Evolutionary conservation across 1,140 invertebrate genomes (phyloP), one percentile per base, ranked within the genome.

Genomic region (Grapholita molesta): DNA sequence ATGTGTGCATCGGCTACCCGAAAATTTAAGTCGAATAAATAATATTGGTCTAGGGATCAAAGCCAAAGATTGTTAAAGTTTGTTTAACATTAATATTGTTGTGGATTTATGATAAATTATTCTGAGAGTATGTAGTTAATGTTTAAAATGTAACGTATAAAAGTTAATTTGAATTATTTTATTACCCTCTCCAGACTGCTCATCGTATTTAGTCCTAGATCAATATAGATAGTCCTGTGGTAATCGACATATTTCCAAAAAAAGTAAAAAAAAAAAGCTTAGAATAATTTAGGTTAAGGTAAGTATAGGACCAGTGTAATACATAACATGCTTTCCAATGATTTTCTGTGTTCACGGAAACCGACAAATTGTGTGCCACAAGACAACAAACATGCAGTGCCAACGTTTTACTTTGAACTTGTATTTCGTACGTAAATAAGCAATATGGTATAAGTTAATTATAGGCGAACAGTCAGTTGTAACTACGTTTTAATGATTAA

Each of bases 21-120:
- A 79, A 85, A 87, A 78, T 76, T 79, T 81, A 84, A 85, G 84
- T 90, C 84, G 82, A 88, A 83, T 87, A 86, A 84, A 85, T 81
- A 82, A 87, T 90, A 92, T 92, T 90, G 90, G 90, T 92, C 85
- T 87, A 91, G 93, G 93, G 93, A 94, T 93, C 93, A 94, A 94
- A 92, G 91, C 93, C 93, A 94, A 94, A 93, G 93, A 93, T 93
- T 93, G 92, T 93, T 93, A 89, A 92, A 93, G 93, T 93, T 93
- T 93, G 93, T 93, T 93, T 93, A 90, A 92, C 91, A 91, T 90
- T 91, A 89, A 85, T 86, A 82, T 91, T 90, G 90, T 92, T 92
- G 90, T 91, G 87, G 86, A 88, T 90, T 86, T 90, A 90, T 86
- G 85, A 85, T 87, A 90, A 91, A 90, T 89, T 90, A 90, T 90